phyloP scores from a whole-genome alignment of 2,797 vertebrate species.

The Chaenodraco wilsoni region DNA sequence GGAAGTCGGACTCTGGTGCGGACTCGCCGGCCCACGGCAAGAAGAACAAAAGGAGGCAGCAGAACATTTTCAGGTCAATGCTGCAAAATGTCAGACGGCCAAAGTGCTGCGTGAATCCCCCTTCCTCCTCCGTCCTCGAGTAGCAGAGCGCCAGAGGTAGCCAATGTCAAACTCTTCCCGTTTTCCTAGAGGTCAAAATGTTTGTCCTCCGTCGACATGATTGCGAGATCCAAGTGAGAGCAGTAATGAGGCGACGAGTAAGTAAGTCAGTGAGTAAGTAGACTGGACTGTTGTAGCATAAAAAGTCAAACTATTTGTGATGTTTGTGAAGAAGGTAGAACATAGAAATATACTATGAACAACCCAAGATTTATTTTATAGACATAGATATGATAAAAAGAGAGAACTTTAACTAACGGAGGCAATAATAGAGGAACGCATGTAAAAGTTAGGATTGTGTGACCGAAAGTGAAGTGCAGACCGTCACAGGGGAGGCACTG shows the following conservation, averaged over 20 bases:
- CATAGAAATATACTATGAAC: slow-evolving; percentile 62
- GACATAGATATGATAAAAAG: slow-evolving; percentile 75
- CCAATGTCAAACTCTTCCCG: slow-evolving; percentile 48
- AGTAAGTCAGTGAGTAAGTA: slow-evolving; percentile 59
- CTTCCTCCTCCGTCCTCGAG: slow-evolving; percentile 92
- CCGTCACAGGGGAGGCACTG: slow-evolving; percentile 48
- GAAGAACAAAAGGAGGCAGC: slow-evolving; percentile 93
- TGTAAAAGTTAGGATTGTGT: slow-evolving; percentile 78
- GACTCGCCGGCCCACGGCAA: slow-evolving; percentile 78
- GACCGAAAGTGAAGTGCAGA: slow-evolving; percentile 65
- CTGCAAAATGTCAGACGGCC: slow-evolving; percentile 94
- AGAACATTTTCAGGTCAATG: slow-evolving; percentile 92
- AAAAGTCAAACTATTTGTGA: slow-evolving; percentile 71
- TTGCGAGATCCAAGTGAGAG: slow-evolving; percentile 65
- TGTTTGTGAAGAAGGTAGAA: slow-evolving; percentile 72
- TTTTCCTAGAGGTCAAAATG: slow-evolving; percentile 58
- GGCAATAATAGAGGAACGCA: slow-evolving; percentile 85
- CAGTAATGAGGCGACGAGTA: slow-evolving; percentile 47
- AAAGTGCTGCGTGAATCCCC: slow-evolving; percentile 91
- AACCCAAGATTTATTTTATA: slow-evolving; percentile 78
- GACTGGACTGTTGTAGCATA: slow-evolving; percentile 76
- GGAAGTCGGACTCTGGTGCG: slow-evolving; percentile 88
- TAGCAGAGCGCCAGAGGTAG: slow-evolving; percentile 59
- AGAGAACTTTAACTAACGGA: slow-evolving; percentile 63
- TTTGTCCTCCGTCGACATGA: slow-evolving; percentile 60